Conservation (phyloP, 2,797 vertebrate species). For the Phalanger gymnotis region DNA sequence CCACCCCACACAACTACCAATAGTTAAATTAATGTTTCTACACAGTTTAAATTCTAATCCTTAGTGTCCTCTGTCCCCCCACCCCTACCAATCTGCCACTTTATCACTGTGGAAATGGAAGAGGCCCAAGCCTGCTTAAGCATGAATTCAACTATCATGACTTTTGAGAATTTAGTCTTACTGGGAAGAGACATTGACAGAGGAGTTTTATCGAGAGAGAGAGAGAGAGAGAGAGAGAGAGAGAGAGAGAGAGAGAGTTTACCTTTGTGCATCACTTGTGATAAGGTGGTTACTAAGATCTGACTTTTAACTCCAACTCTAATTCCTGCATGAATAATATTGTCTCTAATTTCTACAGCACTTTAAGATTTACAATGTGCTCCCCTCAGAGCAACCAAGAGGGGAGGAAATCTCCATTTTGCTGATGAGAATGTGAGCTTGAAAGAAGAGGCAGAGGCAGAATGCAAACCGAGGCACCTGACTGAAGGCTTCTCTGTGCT, state of each 20-base stretch:
- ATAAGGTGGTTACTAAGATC: background rate
- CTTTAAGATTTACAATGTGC: background rate
- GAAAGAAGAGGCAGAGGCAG: background rate
- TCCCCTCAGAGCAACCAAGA: background rate
- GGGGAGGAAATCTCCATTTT: background rate
- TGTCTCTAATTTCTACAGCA: background rate
- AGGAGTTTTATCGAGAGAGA: background rate
- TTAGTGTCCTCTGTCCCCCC: background rate
- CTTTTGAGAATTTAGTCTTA: background rate
- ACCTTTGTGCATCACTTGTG: background rate
- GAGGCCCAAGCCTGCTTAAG: background rate
- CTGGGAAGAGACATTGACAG: background rate
- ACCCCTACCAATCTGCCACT: background rate
- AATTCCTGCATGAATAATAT: background rate
- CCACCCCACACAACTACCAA: too few relatives aligned
- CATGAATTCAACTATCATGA: background rate
- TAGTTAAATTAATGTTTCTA: background rate
- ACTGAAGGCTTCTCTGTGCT: background rate
- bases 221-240: too few relatives aligned
- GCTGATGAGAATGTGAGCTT: background rate
- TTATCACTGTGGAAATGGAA: background rate
- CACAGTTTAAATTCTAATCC: background rate
- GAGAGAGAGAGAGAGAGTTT: background rate
- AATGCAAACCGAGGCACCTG: background rate
- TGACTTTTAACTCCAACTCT: background rate